Conservation (phyloP, 92 coral and sea anemone species). For the Bergia sp. region DNA sequence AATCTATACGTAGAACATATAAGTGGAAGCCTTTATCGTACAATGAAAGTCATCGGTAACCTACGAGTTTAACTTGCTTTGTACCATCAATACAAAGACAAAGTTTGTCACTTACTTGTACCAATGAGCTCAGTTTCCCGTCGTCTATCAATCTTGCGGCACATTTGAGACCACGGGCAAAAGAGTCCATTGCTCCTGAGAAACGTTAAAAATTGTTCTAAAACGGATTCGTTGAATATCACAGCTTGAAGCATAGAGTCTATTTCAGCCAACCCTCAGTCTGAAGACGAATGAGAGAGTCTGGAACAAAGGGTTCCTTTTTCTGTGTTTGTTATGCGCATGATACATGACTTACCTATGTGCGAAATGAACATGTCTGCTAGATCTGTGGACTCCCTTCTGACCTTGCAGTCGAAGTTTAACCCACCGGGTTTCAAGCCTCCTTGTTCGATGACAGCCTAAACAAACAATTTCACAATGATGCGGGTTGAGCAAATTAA, state of each 20-base stretch:
- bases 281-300: background rate
- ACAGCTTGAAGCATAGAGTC: no score
- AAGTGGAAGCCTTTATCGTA: no score
- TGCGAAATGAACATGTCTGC: slow-evolving; percentile 89
- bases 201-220: background rate
- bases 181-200: slow-evolving; percentile 86
- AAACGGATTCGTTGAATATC: background rate
- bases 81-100: background rate
- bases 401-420: slow-evolving; percentile 90
- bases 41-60: no score
- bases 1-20: no score
- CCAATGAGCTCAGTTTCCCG: slow-evolving; percentile 63
- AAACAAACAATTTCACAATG: background rate
- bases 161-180: slow-evolving; percentile 85
- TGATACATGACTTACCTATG: slow-evolving; percentile 60
- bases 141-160: slow-evolving; percentile 79
- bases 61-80: no score
- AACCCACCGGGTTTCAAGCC: slow-evolving; percentile 88
- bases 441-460: slow-evolving; percentile 82
- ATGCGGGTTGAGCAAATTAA: background rate
- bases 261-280: no score
- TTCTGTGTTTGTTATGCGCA: background rate
- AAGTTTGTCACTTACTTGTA: slow-evolving; percentile 52
- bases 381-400: slow-evolving; percentile 85
- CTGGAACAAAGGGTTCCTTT: no score